phyloP scores from a whole-genome alignment of 2,113 vertebrate species.

The Xyliphius kryptos region DNA sequence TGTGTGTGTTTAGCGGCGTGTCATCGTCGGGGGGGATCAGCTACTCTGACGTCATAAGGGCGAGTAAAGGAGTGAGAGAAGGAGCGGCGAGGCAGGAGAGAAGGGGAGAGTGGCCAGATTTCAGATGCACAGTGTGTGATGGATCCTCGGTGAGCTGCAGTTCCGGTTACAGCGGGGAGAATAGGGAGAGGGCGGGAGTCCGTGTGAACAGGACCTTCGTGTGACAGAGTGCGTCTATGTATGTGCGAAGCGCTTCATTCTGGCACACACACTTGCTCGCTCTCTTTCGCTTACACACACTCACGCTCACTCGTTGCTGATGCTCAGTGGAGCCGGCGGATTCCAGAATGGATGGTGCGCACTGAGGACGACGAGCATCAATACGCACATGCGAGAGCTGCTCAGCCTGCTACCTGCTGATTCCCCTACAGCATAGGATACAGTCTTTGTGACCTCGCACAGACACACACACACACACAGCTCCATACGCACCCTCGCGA shows the following conservation, averaged over 20 bases:
- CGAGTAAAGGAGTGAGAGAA: constrained; percentile 22
- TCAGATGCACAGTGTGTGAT: constrained; percentile 14
- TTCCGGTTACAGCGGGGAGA: constrained; percentile 27
- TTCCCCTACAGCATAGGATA: constrained; percentile 24
- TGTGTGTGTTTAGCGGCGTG: background rate
- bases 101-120: constrained; percentile 13
- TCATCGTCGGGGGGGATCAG: constrained; percentile 19
- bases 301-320: constrained; percentile 13
- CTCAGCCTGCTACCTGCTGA: constrained; percentile 32
- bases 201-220: constrained; percentile 13
- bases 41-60: background rate
- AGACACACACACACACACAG: background rate
- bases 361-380: constrained; percentile 34
- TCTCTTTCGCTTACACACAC: background rate
- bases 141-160: constrained; percentile 27
- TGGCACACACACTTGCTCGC: background rate
- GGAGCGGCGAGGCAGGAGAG: constrained; percentile 18
- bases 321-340: constrained; percentile 24
- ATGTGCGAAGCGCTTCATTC: constrained; percentile 16
- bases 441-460: background rate
- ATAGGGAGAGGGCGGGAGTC: constrained; percentile 18
- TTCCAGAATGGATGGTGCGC: constrained; percentile 22
- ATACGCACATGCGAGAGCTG: constrained; percentile 30
- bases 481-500: background rate
- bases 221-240: constrained; percentile 25